A percentile compares a stretch with the other conserved stretches of the same genome.
Evolutionary conservation across 2,797 vertebrate genomes (phyloP).

Genomic region (Intellagama lesueurii): DNA sequence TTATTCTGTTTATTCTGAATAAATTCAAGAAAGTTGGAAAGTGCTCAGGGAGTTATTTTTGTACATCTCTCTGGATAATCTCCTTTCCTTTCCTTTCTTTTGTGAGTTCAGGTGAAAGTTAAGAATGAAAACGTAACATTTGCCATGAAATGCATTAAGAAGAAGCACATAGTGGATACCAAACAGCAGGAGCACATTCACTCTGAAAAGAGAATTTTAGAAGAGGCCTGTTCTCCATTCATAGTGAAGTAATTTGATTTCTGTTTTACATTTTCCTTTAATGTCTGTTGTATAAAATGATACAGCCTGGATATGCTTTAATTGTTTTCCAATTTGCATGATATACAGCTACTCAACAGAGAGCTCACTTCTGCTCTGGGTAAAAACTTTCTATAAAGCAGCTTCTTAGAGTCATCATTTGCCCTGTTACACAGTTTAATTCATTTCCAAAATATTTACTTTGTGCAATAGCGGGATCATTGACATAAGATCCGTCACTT

Average conservation of each 20-base stretch:
- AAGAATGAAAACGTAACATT: constrained; percentile 88
- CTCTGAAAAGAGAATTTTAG: constrained; percentile 91
- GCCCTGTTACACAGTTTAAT: not conserved
- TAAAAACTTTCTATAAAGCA: not conserved
- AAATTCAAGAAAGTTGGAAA: not conserved
- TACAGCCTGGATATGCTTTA: not conserved
- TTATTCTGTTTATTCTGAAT: not conserved
- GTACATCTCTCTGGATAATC: not conserved
- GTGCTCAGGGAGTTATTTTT: not conserved
- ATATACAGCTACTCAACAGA: not conserved
- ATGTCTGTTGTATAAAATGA: not conserved
- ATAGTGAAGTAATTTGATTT: constrained; percentile 86
- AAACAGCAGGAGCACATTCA: constrained; percentile 93
- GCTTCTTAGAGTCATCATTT: not conserved
- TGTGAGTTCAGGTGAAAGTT: constrained; percentile 85
- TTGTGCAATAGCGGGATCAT: not conserved
- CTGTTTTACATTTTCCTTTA: not conserved
- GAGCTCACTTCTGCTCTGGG: not conserved
- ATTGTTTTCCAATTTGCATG: not conserved
- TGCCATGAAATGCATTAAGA: constrained; percentile 93
- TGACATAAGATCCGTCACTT: not conserved
- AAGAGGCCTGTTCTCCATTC: constrained; percentile 89
- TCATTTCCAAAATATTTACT: no score
- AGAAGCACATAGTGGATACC: constrained; percentile 92
- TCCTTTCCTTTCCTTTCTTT: not conserved